Evolutionary conservation across 2,113 vertebrate genomes (phyloP).

Genomic region (Ivindomyrus marchei): DNA sequence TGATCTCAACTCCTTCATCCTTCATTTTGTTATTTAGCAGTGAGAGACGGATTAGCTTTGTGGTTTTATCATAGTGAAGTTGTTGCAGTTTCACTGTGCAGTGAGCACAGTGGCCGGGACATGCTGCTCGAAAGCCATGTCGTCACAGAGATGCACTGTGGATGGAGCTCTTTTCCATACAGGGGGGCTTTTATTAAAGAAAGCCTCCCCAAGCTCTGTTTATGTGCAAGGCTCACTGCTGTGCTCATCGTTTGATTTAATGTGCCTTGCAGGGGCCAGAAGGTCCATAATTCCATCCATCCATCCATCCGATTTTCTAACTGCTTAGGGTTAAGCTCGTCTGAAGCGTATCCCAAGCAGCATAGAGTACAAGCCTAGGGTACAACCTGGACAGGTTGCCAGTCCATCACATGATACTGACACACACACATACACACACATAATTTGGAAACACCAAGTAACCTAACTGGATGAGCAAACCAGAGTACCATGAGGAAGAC

Average conservation of each 20-base stretch:
- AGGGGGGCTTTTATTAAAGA: not conserved
- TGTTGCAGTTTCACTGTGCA: slow-evolving; percentile 9
- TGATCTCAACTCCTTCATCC: not conserved
- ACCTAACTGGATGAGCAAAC: not conserved
- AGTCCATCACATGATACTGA: not conserved
- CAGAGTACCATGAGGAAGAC: not conserved
- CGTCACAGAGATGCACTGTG: slow-evolving; percentile 20
- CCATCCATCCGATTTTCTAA: not conserved
- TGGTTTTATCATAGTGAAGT: not conserved
- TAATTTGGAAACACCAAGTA: not conserved
- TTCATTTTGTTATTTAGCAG: not conserved
- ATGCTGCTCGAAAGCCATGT: slow-evolving; percentile 8
- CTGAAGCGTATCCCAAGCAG: not conserved
- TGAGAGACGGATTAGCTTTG: not conserved
- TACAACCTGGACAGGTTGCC: not conserved
- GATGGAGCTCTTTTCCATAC: not conserved
- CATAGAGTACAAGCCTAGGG: not conserved
- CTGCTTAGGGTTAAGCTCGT: not conserved
- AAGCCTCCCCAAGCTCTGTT: not conserved
- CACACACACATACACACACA: not conserved
- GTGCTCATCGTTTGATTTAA: not conserved
- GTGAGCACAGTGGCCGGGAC: slow-evolving; percentile 18
- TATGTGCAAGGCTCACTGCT: not conserved
- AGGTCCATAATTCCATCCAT: not conserved
- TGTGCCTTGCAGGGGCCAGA: not conserved